A percentile compares a stretch with the other conserved stretches of the same genome.
Evolutionary conservation across 92 coral and sea anemone genomes (phyloP).

Genomic region (Phenganax stokvisi): DNA sequence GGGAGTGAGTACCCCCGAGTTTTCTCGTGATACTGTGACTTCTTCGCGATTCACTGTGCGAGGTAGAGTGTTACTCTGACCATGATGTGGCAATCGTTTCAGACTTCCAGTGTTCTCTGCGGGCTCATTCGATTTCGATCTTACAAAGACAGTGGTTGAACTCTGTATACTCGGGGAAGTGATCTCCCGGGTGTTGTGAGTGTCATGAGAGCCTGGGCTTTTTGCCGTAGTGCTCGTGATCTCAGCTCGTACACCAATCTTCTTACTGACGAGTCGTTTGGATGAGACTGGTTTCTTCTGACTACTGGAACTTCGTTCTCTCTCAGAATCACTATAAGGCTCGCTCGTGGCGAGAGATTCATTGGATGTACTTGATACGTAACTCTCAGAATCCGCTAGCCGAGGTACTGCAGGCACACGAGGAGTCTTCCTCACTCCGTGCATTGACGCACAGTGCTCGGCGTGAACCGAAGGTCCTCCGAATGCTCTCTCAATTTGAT

Average conservation of each 20-base stretch:
- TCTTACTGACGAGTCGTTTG: constrained; percentile 38
- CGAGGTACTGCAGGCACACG: background rate
- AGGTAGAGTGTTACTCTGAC: constrained; percentile 7
- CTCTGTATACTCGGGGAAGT: constrained; percentile 31
- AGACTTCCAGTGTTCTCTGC: constrained; percentile 15
- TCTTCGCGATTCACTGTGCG: constrained; percentile 41
- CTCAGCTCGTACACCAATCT: constrained; percentile 41
- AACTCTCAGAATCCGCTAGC: constrained; percentile 10
- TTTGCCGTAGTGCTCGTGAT: constrained; percentile 42
- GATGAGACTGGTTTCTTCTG: constrained; percentile 30
- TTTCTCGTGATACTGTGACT: constrained; percentile 29
- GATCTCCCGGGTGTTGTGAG: constrained; percentile 17
- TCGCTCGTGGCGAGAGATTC: constrained; percentile 31
- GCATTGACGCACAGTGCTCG: constrained; percentile 29
- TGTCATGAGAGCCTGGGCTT: constrained; percentile 34
- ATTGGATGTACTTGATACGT: constrained; percentile 30
- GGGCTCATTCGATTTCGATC: constrained; percentile 32
- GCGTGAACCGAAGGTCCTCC: constrained; percentile 43
- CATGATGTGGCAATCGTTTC: constrained; percentile 11
- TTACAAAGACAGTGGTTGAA: constrained; percentile 36
- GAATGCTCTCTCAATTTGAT: constrained; percentile 91
- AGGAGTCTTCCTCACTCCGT: constrained; percentile 5
- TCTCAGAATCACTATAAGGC: constrained; percentile 25
- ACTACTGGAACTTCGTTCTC: background rate
- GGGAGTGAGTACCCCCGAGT: constrained; percentile 44